These are phyloP conservation scores for Hirundichthys speculiger DNA, from an alignment of 2,113 vertebrate species.

Conservation along the genomic window DNA sequence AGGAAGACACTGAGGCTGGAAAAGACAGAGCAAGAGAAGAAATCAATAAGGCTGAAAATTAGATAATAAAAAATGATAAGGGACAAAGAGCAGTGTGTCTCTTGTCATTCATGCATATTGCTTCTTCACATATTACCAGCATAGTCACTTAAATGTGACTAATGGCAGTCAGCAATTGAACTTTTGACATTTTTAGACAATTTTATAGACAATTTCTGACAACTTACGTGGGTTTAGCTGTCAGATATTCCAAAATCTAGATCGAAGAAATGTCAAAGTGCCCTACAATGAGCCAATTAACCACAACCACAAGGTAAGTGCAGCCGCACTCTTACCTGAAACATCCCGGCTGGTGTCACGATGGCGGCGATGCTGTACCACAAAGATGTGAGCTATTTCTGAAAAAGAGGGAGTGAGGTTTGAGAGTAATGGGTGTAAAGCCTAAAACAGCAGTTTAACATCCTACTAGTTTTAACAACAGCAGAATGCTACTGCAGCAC, in stretches of 20 bases:
- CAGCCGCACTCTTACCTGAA: slow-evolving; percentile 6
- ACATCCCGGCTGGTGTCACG: background rate
- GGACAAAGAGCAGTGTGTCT: slow-evolving; percentile 66
- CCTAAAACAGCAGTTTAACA: slow-evolving; percentile 14
- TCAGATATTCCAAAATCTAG: slow-evolving; percentile 1
- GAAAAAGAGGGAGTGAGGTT: background rate
- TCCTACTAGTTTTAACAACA: slow-evolving; percentile 10
- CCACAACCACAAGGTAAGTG: background rate
- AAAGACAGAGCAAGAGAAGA: slow-evolving; percentile 42
- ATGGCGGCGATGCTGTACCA: background rate
- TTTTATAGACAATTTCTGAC: slow-evolving; percentile 7
- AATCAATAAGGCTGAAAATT: slow-evolving; percentile 75
- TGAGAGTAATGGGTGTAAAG: background rate
- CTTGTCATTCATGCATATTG: slow-evolving; percentile 52
- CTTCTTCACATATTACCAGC: slow-evolving; percentile 46
- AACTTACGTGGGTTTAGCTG: slow-evolving; percentile 6
- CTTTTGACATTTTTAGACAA: slow-evolving; percentile 14
- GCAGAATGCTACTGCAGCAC: slow-evolving; percentile 27
- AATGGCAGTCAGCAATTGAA: slow-evolving; percentile 30
- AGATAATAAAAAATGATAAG: slow-evolving; percentile 68
- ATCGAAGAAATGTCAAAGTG: background rate
- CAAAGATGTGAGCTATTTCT: too few species aligned
- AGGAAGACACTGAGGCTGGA: slow-evolving; percentile 16
- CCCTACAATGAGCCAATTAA: background rate
- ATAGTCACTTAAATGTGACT: slow-evolving; percentile 54